Evolutionary conservation across 2,113 vertebrate genomes (phyloP), one percentile per base, ranked within the genome.

Genomic region (Heterochromis multidens): DNA sequence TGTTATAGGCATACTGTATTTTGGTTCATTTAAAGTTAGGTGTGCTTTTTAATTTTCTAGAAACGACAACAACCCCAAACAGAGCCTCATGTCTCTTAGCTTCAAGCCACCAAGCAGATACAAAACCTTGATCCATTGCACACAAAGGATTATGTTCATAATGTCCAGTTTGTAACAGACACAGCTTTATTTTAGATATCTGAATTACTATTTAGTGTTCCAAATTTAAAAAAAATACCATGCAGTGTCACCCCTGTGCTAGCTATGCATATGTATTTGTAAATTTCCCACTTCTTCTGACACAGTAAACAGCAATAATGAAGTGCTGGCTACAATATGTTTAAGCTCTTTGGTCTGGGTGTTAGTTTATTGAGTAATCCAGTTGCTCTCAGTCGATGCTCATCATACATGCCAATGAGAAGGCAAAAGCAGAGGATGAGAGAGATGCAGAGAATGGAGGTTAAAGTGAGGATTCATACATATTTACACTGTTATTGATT

Each of bases 341-440:
- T 43, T 57, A 70, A 70, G 54, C 29, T 27, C 25, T 17, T 40
- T 40, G 61, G 62, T 31, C 29, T 65, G 23, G 27, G n/a, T 74
- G 54, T 56, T 61, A 23, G 21, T 46, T 56, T 37, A 46, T n/a
- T 40, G 40, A 59, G 49, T 21, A 49, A 78, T 78, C 33, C 35
- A 60, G 88, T 92, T 87, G 88, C 84, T 89, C 90, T 87, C 91
- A 60, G 80, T 74, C 72, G 63, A 65, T 27, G 80, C 80, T 87
- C 84, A 82, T 91, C 77, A 88, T 67, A 85, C 87, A 95, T 93
- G 85, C 79, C 80, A 87, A 92, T 92, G 87, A 93, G 87, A 14
- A 13, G 6, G 65, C 61, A 27, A 35, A 67, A 79, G 87, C 31
- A 62, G 70, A 58, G 60, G 37, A 86, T 81, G 63, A 86, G 25